phyloP scores from a whole-genome alignment of 1,140 invertebrate genomes.

The Drosophila setifemur region DNA sequence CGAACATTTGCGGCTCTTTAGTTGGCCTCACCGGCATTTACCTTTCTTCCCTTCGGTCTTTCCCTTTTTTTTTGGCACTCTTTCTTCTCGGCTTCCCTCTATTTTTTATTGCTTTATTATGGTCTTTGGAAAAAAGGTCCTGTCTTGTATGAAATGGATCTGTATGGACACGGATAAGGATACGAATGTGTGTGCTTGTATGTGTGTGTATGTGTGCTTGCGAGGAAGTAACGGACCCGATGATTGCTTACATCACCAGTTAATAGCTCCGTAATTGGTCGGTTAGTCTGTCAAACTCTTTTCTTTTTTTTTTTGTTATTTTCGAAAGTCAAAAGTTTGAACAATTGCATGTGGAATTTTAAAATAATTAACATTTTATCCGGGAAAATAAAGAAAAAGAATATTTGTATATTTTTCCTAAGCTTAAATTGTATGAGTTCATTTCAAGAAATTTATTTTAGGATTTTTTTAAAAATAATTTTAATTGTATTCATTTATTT shows the following conservation, averaged over 20 bases:
- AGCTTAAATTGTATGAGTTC: too few species aligned
- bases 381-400: too few species aligned
- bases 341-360: too few species aligned
- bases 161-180: background rate
- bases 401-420: too few species aligned
- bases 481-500: too few species aligned
- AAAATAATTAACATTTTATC: too few species aligned
- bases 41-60: constrained; percentile 23
- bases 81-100: constrained; percentile 1
- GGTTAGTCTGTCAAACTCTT: constrained; percentile 3
- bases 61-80: background rate
- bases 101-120: constrained; percentile 77
- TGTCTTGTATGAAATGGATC: constrained; percentile 7
- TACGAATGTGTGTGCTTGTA: background rate
- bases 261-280: constrained; percentile 32
- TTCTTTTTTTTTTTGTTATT: background rate
- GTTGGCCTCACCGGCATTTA: constrained; percentile 57
- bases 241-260: constrained; percentile 37
- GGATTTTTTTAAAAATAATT: too few species aligned
- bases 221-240: constrained; percentile 4
- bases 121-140: constrained; percentile 38
- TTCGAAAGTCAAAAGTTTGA: too few species aligned
- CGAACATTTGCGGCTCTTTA: constrained; percentile 65
- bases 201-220: background rate
- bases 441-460: too few species aligned